These are phyloP conservation scores for Rhabdomys dilectus DNA, from an alignment of 2,113 vertebrate species.

Conservation along the genomic window DNA sequence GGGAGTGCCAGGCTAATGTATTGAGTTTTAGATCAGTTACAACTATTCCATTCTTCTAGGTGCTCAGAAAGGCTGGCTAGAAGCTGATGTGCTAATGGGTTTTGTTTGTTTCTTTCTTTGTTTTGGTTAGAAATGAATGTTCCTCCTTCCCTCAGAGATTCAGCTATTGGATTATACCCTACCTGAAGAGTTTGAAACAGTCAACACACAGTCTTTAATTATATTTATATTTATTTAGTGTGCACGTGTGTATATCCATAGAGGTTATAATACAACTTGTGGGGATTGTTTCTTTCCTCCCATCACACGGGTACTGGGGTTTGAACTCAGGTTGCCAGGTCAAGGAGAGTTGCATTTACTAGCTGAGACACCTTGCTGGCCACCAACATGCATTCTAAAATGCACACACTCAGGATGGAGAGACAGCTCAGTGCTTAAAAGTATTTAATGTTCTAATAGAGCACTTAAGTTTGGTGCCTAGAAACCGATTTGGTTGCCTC, in stretches of 20 bases:
- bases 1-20: slow-evolving; percentile 1
- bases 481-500: not conserved
- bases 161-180: not conserved
- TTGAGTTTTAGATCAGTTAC: not conserved
- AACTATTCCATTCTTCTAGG: too few species aligned
- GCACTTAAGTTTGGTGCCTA: not conserved
- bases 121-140: not conserved
- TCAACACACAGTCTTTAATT: not conserved
- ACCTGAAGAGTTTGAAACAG: not conserved
- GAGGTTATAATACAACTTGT: not conserved
- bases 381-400: not conserved
- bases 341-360: not conserved
- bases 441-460: not conserved
- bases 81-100: not conserved
- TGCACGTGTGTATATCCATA: not conserved
- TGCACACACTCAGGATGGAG: not conserved
- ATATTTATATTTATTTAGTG: not conserved
- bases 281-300: not conserved
- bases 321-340: not conserved
- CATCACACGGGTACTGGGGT: not conserved
- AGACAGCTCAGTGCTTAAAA: not conserved
- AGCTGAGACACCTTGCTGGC: not conserved
- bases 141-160: not conserved
- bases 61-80: not conserved
- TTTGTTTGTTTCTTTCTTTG: not conserved